A percentile compares a stretch with the other conserved stretches of the same genome.
phyloP scores from a whole-genome alignment of 2,113 vertebrate genomes.

The Micronisus gabar region DNA sequence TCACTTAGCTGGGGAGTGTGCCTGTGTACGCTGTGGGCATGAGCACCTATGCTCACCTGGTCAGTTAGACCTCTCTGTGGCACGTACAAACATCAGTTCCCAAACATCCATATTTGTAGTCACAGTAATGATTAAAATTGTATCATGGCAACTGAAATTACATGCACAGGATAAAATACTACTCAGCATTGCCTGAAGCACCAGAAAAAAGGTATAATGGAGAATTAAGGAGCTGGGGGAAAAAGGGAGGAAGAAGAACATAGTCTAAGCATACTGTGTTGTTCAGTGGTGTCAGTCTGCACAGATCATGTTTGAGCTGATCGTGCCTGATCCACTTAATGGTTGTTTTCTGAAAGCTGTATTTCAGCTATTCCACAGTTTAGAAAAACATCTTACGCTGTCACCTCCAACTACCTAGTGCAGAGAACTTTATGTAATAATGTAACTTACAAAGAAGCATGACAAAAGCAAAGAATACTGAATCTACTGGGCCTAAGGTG shows the following conservation, averaged over 20 bases:
- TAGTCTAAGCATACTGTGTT: background rate
- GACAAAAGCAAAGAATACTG: background rate
- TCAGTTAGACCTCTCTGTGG: background rate
- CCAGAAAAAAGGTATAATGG: background rate
- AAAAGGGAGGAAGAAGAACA: background rate
- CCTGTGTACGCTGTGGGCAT: rapidly evolving
- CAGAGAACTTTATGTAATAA: background rate
- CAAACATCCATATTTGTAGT: background rate
- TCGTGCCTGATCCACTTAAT: background rate
- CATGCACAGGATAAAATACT: background rate
- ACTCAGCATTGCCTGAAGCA: background rate
- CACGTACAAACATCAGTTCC: background rate
- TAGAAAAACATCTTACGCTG: background rate
- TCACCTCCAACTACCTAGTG: background rate
- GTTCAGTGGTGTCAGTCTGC: background rate
- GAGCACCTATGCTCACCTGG: background rate
- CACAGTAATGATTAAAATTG: background rate
- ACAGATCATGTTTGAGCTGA: background rate
- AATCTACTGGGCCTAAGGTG: background rate
- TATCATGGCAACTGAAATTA: background rate
- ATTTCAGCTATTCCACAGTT: background rate
- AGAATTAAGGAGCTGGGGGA: background rate
- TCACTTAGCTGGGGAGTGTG: rapidly evolving
- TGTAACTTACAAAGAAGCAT: background rate
- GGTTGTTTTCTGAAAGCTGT: background rate